Base-by-base conservation (phyloP, 2,797 vertebrate genomes). In the Cuniculus paca region DNA sequence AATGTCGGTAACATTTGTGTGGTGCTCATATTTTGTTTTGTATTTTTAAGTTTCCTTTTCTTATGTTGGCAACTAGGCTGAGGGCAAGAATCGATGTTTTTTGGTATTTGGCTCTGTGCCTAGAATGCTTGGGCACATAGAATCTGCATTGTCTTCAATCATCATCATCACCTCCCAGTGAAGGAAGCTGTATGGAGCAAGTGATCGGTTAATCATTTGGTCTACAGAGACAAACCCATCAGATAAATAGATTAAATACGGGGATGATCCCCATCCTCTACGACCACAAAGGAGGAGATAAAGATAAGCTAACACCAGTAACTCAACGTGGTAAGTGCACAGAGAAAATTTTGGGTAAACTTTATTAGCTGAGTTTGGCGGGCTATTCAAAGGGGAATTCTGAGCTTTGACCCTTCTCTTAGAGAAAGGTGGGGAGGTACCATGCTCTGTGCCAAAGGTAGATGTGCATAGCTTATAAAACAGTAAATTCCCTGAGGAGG, bases 11-110 rank as follows among this genome's bases (percentile, higher is more conserved):
- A 22, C 56, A 75, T 48, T 82, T 16, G 0, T 28, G 31, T 91
- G 56, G 36, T 89, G 58, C 63, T 93, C 74, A 36, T 68, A 20
- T 60, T 75, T 26, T 86, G 42, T 85, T 77, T 83, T 88, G 34
- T 90, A 74, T 26, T 61, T 95, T 94, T 92, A 78, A 52, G 24
- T 94, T 88, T 77, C 61, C 82, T 79, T 92, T 93, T 82, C 94
- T 79, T 95, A 78, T 45, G 45, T 90, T 81, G 65, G n/a, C 68
- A 65, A n/a, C n/a, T 65, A 58, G n/a, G 54, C 81, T 68, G 65
- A 94, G 63, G n/a, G 45, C 42, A 94, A 80, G 68, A 94, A 58
- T 95, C 52, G 56, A 13, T 26, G 31, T 60, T 56, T 92, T 91
- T 83, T 42, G 24, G 79, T 26, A 6, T 94, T 96, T 94, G 54